Evolutionary conservation across 1,140 invertebrate species (phyloP).

Genomic region (Lutraria rhynchaena): DNA sequence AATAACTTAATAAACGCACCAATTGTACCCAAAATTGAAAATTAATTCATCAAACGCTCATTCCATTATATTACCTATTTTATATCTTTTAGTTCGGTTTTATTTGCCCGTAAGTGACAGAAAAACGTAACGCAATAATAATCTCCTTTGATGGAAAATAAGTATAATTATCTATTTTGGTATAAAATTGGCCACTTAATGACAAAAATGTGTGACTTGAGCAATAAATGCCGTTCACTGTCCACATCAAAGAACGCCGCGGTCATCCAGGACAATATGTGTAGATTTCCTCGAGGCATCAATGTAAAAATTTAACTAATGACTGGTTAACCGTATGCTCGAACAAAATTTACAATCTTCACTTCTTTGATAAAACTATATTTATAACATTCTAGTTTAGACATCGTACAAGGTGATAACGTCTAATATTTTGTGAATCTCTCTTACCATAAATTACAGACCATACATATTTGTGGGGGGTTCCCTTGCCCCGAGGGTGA

Average conservation of each 20-base stretch:
- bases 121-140: conserved; percentile 33
- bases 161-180: conserved; percentile 56
- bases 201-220: conserved; percentile 43
- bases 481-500: conserved; percentile 10
- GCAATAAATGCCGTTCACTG: conserved; percentile 29
- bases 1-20: too few species aligned
- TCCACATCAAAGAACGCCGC: conserved; percentile 43
- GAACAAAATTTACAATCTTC: conserved; percentile 48
- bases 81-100: conserved; percentile 1
- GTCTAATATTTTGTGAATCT: conserved; percentile 44
- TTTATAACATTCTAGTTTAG: conserved; percentile 42
- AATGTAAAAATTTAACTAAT: conserved; percentile 42
- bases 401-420: conserved; percentile 37
- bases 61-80: conserved; percentile 33
- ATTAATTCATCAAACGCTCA: conserved; percentile 15
- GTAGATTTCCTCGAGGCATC: background rate
- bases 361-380: conserved; percentile 51
- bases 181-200: conserved; percentile 57
- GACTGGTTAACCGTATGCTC: conserved; percentile 39
- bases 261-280: conserved; percentile 30
- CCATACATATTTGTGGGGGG: background rate
- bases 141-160: background rate
- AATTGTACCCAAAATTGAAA: background rate
- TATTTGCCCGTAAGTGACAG: conserved; percentile 27
- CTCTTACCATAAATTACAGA: conserved; percentile 9